Conservation (phyloP, 2,888 invertebrate species). For the Augiades crinisus region DNA sequence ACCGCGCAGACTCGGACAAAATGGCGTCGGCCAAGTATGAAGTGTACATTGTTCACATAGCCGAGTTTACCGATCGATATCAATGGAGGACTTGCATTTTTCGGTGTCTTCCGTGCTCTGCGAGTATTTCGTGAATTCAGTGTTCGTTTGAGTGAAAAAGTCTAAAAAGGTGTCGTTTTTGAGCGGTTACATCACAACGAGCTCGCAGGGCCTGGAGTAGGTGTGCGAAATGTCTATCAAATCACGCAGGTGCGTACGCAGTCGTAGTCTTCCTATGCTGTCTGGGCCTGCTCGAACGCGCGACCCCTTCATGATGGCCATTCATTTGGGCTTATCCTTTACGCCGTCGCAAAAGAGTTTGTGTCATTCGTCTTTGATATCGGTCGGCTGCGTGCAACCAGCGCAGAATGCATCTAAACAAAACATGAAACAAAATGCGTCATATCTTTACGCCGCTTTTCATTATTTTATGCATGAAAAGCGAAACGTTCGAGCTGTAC, state of each 20-base stretch:
- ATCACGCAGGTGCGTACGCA: conserved; percentile 98
- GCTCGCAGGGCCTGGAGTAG: conserved; percentile 65
- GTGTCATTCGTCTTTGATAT: conserved; percentile 73
- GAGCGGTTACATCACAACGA: conserved; percentile 77
- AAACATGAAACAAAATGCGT: conserved; percentile 54
- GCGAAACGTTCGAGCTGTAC: conserved; percentile 5
- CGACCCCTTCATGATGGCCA: conserved; percentile 80
- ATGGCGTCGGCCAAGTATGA: conserved; percentile 83
- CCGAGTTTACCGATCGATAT: conserved; percentile 84
- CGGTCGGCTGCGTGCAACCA: conserved; percentile 57
- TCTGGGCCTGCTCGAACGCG: conserved; percentile 94
- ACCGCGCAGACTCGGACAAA: conserved; percentile 87
- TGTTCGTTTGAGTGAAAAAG: conserved; percentile 66
- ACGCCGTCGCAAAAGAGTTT: conserved; percentile 80
- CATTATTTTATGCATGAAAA: conserved; percentile 21
- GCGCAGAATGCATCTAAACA: conserved; percentile 66
- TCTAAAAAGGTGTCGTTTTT: conserved; percentile 73
- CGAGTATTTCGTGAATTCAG: conserved; percentile 64
- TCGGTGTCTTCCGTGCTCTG: conserved; percentile 71
- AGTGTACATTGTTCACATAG: conserved; percentile 69
- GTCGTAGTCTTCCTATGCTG: conserved; percentile 92
- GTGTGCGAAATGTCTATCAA: conserved; percentile 76
- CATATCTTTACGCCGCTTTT: conserved; percentile 27
- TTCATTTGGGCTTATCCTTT: conserved; percentile 80
- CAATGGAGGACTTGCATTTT: conserved; percentile 79